A percentile compares a stretch with the other conserved stretches of the same genome.
Evolutionary conservation across 2,888 invertebrate genomes (phyloP).

Genomic region (Lobophora halterata): DNA sequence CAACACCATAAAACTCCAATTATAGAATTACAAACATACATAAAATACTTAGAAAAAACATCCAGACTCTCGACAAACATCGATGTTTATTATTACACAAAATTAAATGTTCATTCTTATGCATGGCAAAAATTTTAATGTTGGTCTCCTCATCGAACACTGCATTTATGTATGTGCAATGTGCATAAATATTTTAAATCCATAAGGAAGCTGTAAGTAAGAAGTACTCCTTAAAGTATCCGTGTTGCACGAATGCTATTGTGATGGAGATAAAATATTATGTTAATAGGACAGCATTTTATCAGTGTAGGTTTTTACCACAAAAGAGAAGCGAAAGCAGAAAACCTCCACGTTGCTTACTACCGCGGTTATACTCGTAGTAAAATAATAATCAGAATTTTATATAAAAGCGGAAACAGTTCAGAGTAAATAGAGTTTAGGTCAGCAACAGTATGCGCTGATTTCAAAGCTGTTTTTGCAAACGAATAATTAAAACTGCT

Average conservation of each 20-base stretch:
- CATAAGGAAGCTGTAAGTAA: slow-evolving; percentile 9
- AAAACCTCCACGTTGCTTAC: slow-evolving; percentile 7
- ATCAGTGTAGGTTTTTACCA: slow-evolving; percentile 25
- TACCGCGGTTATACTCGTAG: slow-evolving; percentile 19
- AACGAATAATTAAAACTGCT: background rate
- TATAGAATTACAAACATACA: too few relatives aligned
- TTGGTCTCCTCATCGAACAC: background rate
- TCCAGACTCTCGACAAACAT: too few relatives aligned
- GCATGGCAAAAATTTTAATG: too few relatives aligned
- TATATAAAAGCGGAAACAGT: slow-evolving; percentile 18
- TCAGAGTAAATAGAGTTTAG: slow-evolving; percentile 16
- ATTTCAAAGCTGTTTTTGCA: background rate
- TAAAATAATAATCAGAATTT: slow-evolving; percentile 4
- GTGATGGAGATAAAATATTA: slow-evolving; percentile 12
- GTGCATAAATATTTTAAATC: background rate
- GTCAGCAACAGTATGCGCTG: background rate
- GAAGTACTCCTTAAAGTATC: slow-evolving; percentile 3
- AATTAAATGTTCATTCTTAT: too few relatives aligned
- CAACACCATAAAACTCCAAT: too few relatives aligned
- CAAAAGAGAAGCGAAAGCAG: slow-evolving; percentile 12
- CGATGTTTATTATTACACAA: too few relatives aligned
- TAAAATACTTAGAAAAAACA: too few relatives aligned
- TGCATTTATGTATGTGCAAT: slow-evolving; percentile 1
- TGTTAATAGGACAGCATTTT: slow-evolving; percentile 27
- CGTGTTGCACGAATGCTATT: slow-evolving; percentile 8